Percentiles rank a stretch among this genome's conserved stretches.
Conservation (phyloP, 2,797 vertebrate genomes). For the Poecilia wingei region DNA sequence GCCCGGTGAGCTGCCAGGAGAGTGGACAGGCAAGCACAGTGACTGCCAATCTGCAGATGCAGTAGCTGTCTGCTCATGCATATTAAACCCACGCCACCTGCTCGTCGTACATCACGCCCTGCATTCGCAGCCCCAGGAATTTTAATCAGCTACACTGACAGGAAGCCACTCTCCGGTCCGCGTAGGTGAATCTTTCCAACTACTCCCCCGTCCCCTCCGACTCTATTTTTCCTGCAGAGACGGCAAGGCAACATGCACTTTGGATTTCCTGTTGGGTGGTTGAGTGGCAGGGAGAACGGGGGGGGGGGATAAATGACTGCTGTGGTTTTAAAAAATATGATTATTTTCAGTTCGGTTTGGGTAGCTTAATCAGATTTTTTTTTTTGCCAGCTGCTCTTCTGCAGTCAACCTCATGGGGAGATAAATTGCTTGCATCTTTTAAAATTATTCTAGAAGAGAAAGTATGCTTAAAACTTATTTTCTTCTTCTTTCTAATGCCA, state of each 20-base stretch:
- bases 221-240: constrained; percentile 19
- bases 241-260: constrained; percentile 33
- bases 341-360: neutral
- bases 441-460: constrained; percentile 25
- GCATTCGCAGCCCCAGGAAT: constrained; percentile 72
- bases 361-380: constrained; percentile 34
- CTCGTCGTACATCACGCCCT: constrained; percentile 78
- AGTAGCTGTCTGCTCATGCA: constrained; percentile 75
- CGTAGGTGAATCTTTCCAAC: constrained; percentile 60
- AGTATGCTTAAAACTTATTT: constrained; percentile 2
- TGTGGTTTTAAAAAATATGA: constrained; percentile 3
- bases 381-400: neutral
- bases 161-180: constrained; percentile 63
- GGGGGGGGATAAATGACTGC: neutral
- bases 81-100: constrained; percentile 80
- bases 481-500: constrained; percentile 2
- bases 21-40: constrained; percentile 70
- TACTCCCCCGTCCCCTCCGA: constrained; percentile 23
- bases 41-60: constrained; percentile 80
- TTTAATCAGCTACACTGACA: constrained; percentile 75
- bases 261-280: constrained; percentile 30
- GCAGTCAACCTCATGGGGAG: constrained; percentile 29
- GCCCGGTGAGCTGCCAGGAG: constrained; percentile 70
- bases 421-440: constrained; percentile 43
- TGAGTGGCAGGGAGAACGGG: constrained; percentile 13